Base-by-base conservation (phyloP, 1,140 invertebrate species). In the Drosophila ercepeae region DNA sequence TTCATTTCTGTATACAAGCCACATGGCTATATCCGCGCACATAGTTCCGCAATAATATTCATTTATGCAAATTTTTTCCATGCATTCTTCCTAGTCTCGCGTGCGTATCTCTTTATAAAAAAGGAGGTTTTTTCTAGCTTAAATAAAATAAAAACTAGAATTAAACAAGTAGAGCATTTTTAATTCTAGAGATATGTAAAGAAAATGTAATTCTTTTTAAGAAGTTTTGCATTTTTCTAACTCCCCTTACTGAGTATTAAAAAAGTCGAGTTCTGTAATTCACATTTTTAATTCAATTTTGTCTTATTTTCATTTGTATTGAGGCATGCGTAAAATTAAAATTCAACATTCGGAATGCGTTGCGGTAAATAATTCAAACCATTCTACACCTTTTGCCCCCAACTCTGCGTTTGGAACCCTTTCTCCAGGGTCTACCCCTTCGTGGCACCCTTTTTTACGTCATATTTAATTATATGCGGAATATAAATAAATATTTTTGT, bases 31-130 rank as follows among this genome's bases (percentile, higher is more conserved):
- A 44, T 53, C 42, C 69, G 58, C 53, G 58, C 60, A 46, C 58
- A 72, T 60, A 84, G 76, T 84, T 84, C 79, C 79, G 79, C 79
- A 84, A 86, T 71, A 73, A 72, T 84, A 84, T 83, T 79, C 79
- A 86, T 86, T 83, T 83, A 83, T 83, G 79, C 69, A 79, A 86
- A 86, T 81, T 75, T 60, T 67, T 72, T 51, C 29, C 49, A 63
- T 75, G 60, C 61, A 75, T 75, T 79, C 48, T 75, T 71, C 58
- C 64, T 55, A 61, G 48, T 49, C 36, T 49, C 21, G 44, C 39
- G 57, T 63, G 51, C 32, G 2, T 29, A 3, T 29, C 8, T 29
- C 9, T 32, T 1, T 11, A 32, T 32, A 32, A 11, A 32, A n/a
- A n/a, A 32, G 3, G 9, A 2, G 3, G 19, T 21, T 48, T 14